Evolutionary conservation across 2,113 vertebrate genomes (phyloP), one percentile per base, ranked within the genome.

Genomic region (Sceloporus undulatus): DNA sequence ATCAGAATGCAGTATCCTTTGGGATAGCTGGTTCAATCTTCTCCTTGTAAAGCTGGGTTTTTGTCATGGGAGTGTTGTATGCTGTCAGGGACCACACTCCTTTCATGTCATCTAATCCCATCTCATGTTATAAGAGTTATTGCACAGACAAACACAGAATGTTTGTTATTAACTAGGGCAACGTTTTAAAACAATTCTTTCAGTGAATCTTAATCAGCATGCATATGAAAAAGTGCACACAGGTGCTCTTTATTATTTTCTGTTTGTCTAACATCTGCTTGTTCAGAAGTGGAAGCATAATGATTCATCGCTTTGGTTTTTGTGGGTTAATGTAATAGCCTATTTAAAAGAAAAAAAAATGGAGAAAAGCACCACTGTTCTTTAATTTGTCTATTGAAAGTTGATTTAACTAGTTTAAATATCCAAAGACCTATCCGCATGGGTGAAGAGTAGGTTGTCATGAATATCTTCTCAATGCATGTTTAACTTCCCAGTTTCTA

Each of bases 241-340:
- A 62, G 59, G 21, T 6, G n/a, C 52, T 34, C 25, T 16, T 25
- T 29, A 56, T 86, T 70, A 56, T 86, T 68, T 79, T 70, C 59
- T 86, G 62, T 70, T 86, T 79, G 29, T 79, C 85, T 86, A 86
- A 70, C 85, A 86, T 86, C 85, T 86, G 85, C 76, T 42, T 79
- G 76, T 38, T 80, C 66, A 73, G 71, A 87, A 87, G 21, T 79
- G 62, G 7, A 66, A 59, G 77, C 1, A 87, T 87, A 87, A 87
- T 87, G 85, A 73, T 80, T 87, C 77, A 71, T 59, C 85, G n/a
- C 68, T 79, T 80, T 87, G 68, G 34, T 71, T 71, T 87, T 80
- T 87, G 68, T 71, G 68, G 52, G 11, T 25, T 73, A 87, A 87
- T 79, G n/a, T 40, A 86, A n/a, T 59, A 78, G 75, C 18, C 10